Evolutionary conservation across 1,140 invertebrate genomes (phyloP), one percentile per base, ranked within the genome.

Genomic region (Diuraphis noxia): DNA sequence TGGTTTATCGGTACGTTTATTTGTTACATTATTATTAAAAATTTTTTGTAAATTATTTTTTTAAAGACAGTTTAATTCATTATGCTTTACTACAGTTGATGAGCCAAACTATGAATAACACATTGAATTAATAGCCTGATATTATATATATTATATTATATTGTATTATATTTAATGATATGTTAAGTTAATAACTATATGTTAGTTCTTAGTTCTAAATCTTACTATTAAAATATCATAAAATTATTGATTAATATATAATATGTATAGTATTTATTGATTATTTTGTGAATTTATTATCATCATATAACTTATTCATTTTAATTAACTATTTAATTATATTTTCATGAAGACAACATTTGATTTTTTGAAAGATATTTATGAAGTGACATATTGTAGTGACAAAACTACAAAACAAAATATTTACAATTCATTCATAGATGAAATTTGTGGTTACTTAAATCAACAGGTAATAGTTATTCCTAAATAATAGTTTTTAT

Each of bases 1-100:
- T 81, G 95, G 95, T 93, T 93, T 95, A 92, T 94, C 95, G 93
- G 95, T 95, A 94, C 94, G 94, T 93, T 81, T 56, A 40, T 87
- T 81, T 56, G 36, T 87, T 79, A 38, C 23, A 49, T 36, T 79
- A 43, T 43, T 79, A 88, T 63, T 63, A 30, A 88, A n/a, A n/a
- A n/a, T n/a, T n/a, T n/a, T n/a, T n/a, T n/a, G 8, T n/a, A 63
- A 63, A 72, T 23, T n/a, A 72, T 72, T 72, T 72, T n/a, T 63
- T 72, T n/a, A n/a, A n/a, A 63, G 13, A 72, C 13, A 72, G n/a
- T 72, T 72, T 72, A 4, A 72, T 30, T 10, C 30, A 72, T 72
- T 17, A n/a, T 63, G 4, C 0, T n/a, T 72, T 72, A 72, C 0
- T 72, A 17, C 5, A n/a, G 8, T 13, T 72, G 4, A n/a, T n/a